phyloP scores from a whole-genome alignment of 1,140 invertebrate genomes.

The Drosophila orosa region DNA sequence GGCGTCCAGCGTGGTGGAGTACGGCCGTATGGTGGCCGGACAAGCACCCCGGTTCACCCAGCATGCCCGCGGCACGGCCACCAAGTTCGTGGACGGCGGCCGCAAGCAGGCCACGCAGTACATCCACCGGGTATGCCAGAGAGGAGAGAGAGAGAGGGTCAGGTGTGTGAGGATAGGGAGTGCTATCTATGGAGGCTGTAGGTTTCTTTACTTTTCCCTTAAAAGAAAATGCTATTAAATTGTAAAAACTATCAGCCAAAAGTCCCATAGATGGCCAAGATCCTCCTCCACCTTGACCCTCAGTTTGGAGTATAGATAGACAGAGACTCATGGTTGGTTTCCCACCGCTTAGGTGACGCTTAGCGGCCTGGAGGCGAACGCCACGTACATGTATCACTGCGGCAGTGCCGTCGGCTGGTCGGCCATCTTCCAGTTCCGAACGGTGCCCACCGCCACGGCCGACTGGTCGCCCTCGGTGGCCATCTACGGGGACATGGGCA shows the following conservation, averaged over 20 bases:
- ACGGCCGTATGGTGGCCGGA: constrained; percentile 89
- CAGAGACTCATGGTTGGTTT: constrained; percentile 10
- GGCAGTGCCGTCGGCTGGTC: constrained; percentile 94
- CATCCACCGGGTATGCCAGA: constrained; percentile 89
- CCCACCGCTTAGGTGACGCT: constrained; percentile 85
- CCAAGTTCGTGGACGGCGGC: constrained; percentile 93
- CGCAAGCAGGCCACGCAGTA: constrained; percentile 88
- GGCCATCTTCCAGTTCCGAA: constrained; percentile 90
- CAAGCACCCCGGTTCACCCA: constrained; percentile 86
- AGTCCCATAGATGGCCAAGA: not conserved
- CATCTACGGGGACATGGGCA: constrained; percentile 96
- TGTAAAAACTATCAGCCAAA: no score
- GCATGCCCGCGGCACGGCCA: constrained; percentile 86
- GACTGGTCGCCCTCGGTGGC: constrained; percentile 93
- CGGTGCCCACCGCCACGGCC: constrained; percentile 85
- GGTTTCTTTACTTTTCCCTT: no score
- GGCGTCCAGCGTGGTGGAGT: constrained; percentile 85
- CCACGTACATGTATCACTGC: constrained; percentile 92
- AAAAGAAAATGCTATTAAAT: no score
- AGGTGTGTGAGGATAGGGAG: not conserved
- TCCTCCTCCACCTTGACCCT: no score
- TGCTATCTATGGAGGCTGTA: not conserved
- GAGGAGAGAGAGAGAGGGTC: not conserved
- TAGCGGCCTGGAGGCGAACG: constrained; percentile 86
- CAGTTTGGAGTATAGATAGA: not conserved